Percentiles rank a stretch among this genome's conserved stretches.
Conservation (phyloP, 2,113 vertebrate species). For the Kryptolebias marmoratus region DNA sequence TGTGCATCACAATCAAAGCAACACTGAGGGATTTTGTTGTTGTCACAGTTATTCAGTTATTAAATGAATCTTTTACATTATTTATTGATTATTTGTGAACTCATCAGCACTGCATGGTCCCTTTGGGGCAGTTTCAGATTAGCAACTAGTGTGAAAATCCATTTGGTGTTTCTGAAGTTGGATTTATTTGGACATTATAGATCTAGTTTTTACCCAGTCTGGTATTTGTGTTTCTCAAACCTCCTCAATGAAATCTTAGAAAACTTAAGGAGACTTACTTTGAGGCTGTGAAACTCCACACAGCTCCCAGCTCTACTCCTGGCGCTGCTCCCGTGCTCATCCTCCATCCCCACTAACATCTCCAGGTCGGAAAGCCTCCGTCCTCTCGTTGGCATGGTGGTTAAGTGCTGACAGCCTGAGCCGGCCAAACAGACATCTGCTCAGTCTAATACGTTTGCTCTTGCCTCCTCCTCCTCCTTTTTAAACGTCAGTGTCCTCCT, state of each 20-base stretch:
- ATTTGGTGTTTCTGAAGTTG: too few relatives aligned
- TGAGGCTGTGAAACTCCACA: constrained; percentile 67
- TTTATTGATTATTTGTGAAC: background rate
- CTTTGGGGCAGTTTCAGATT: background rate
- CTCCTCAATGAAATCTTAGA: background rate
- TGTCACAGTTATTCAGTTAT: too few relatives aligned
- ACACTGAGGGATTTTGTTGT: too few relatives aligned
- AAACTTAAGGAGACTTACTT: constrained; percentile 40
- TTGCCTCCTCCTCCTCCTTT: background rate
- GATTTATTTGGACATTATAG: too few relatives aligned
- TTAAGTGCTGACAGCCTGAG: background rate
- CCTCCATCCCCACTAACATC: constrained; percentile 52
- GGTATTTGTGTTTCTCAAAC: background rate
- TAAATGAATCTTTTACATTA: too few relatives aligned
- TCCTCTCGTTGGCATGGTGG: constrained; percentile 46
- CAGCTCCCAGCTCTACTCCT: constrained; percentile 72
- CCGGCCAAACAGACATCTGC: constrained; percentile 5
- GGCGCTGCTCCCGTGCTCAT: constrained; percentile 18
- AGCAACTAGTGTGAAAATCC: background rate
- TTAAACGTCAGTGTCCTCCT: background rate
- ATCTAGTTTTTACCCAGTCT: too few relatives aligned
- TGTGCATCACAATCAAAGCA: too few relatives aligned
- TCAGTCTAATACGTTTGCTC: background rate
- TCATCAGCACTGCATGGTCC: background rate
- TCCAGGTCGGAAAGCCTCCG: constrained; percentile 58